Evolutionary conservation across 2,888 invertebrate genomes (phyloP).

Genomic region (Acleris literana): DNA sequence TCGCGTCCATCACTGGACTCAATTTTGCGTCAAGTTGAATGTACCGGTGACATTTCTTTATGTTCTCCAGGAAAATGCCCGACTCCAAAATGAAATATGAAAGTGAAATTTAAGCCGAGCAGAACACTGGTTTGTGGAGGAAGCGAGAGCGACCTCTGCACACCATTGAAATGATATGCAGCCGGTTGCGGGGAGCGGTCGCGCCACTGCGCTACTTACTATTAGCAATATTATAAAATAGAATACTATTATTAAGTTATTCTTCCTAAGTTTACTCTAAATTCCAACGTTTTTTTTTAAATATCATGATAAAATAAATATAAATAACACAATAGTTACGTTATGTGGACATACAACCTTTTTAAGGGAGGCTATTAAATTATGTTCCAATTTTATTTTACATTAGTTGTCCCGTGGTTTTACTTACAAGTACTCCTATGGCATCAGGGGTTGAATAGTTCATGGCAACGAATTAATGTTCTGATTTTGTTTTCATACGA

Average conservation of each 20-base stretch:
- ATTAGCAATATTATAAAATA: slow-evolving; percentile 54
- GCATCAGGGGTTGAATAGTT: slow-evolving; percentile 21
- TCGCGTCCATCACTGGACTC: slow-evolving; percentile 43
- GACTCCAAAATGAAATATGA: too few species aligned
- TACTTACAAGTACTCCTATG: slow-evolving; percentile 25
- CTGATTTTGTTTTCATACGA: slow-evolving; percentile 6
- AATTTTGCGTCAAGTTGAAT: slow-evolving; percentile 41
- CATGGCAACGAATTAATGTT: slow-evolving; percentile 31
- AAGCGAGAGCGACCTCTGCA: too few species aligned
- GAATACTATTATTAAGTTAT: slow-evolving; percentile 52
- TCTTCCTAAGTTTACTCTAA: slow-evolving; percentile 66
- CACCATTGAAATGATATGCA: slow-evolving; percentile 54
- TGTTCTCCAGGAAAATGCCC: background rate
- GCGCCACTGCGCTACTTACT: slow-evolving; percentile 50
- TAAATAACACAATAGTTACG: slow-evolving; percentile 76
- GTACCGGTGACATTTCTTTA: slow-evolving; percentile 36
- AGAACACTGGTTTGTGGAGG: background rate
- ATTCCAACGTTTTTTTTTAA: slow-evolving; percentile 58
- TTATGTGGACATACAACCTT: slow-evolving; percentile 80
- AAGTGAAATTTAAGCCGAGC: background rate
- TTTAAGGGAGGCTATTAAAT: slow-evolving; percentile 69
- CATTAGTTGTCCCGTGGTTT: slow-evolving; percentile 59
- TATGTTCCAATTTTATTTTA: slow-evolving; percentile 55
- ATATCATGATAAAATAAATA: slow-evolving; percentile 71
- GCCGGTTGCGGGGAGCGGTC: slow-evolving; percentile 45